These are phyloP conservation scores for Caradrina clavipalpis DNA, from an alignment of 2,888 invertebrate species.

Conservation along the genomic window DNA sequence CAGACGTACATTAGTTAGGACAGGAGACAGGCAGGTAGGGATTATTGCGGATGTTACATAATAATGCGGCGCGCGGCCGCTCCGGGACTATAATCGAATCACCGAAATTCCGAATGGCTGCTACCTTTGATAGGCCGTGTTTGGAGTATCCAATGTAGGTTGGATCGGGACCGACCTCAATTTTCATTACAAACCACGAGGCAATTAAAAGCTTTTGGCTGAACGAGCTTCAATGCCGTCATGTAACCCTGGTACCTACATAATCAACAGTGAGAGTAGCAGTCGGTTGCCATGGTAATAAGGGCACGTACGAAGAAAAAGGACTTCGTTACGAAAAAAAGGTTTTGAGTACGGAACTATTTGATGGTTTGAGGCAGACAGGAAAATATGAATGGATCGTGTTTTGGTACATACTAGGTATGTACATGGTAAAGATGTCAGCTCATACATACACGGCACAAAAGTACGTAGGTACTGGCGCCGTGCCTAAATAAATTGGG, in stretches of 20 bases:
- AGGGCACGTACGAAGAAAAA: background rate
- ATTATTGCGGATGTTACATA: slow-evolving; percentile 80
- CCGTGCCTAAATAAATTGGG: slow-evolving; percentile 25
- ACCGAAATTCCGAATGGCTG: slow-evolving; percentile 31
- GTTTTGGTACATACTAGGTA: background rate
- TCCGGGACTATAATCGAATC: slow-evolving; percentile 63
- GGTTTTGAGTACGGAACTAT: background rate
- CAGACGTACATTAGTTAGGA: slow-evolving; percentile 27
- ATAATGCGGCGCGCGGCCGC: slow-evolving; percentile 75
- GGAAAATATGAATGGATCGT: background rate
- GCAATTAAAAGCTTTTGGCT: slow-evolving; percentile 51
- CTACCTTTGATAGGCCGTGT: slow-evolving; percentile 27
- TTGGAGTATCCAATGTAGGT: slow-evolving; percentile 62
- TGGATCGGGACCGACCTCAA: slow-evolving; percentile 76
- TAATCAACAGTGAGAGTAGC: background rate
- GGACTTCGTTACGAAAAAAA: background rate
- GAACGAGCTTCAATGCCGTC: slow-evolving; percentile 23
- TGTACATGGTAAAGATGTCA: background rate
- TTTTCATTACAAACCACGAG: slow-evolving; percentile 71
- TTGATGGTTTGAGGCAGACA: background rate
- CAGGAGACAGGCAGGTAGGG: slow-evolving; percentile 47
- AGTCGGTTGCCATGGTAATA: background rate
- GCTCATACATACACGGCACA: background rate
- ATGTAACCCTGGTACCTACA: slow-evolving; percentile 26
- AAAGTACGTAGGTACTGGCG: slow-evolving; percentile 14